A percentile compares a stretch with the other conserved stretches of the same genome.
Conservation (phyloP, 2,888 invertebrate genomes). For the Myopa tessellatipennis region DNA sequence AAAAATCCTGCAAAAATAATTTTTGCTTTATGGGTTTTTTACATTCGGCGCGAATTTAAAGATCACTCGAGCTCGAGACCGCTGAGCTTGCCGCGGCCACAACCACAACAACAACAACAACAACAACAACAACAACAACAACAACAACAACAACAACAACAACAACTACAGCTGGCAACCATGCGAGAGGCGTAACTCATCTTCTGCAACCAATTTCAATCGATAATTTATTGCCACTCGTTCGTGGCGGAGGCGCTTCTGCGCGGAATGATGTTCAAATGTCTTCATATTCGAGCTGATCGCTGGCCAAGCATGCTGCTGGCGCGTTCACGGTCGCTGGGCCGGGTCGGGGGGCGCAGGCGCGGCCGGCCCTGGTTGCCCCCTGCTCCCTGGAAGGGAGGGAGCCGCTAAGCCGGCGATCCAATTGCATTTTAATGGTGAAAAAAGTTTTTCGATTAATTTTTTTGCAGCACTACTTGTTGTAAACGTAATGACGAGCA, state of each 20-base stretch:
- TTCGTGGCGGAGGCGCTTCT: constrained; percentile 10
- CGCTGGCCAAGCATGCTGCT: too few species aligned
- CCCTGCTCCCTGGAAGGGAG: too few species aligned
- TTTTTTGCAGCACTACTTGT: constrained; percentile 25
- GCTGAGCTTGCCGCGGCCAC: background rate
- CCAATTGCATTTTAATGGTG: constrained; percentile 38
- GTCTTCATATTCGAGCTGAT: constrained; percentile 28
- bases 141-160: background rate
- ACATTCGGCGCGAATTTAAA: constrained; percentile 15
- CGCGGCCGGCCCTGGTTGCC: too few species aligned
- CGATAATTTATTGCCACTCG: constrained; percentile 32
- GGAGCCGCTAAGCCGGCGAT: constrained; percentile 11
- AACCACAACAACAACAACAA: background rate
- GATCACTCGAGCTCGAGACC: constrained; percentile 3
- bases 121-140: background rate
- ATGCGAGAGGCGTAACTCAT: constrained; percentile 39
- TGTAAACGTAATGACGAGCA: constrained; percentile 33
- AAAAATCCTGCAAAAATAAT: constrained; percentile 28
- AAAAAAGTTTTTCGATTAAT: constrained; percentile 35
- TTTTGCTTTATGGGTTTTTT: constrained; percentile 21
- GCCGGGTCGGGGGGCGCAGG: too few species aligned
- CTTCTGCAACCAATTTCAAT: constrained; percentile 32
- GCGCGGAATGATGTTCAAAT: constrained; percentile 26
- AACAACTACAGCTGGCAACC: background rate
- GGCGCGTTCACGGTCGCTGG: too few species aligned